Evolutionary conservation across 2,797 vertebrate species (phyloP), one percentile per base, ranked within the genome.

Genomic region (Enteromius anoplus): DNA sequence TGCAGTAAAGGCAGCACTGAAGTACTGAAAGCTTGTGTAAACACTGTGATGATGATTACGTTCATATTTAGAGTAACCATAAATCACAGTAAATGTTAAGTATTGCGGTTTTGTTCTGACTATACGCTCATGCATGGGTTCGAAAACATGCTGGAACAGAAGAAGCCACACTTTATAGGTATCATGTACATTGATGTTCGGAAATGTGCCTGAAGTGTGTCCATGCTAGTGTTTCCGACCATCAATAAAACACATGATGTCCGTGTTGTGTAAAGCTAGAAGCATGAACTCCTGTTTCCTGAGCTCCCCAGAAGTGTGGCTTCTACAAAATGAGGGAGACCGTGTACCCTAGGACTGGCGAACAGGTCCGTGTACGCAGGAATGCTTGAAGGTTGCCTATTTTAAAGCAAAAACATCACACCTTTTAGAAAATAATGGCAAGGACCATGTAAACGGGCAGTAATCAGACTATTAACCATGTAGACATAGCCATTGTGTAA

Each of bases 381-480:
- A 19, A 64, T 26, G 37, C 75, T 62, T 77, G 75, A 64, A 77
- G 75, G 19, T 49, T 75, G 32, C 55, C 40, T 77, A 77, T 77
- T 77, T 77, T 62, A 66, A 78, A 78, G 60, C 26, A 78, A 34
- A 78, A 78, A 78, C 60, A 78, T 65, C 10, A 49, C 15, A 49
- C 29, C 76, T 49, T 29, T 65, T 65, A 78, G 37, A 11, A 66
- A 78, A 45, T 47, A 64, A 32, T 32, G 26, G 19, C 60, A 78
- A 29, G 14, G 3, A 75, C 42, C 40, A 64, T 77, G 42, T 65
- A 47, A 65, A 47, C 3, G 17, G n/a, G 23, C 2, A 49, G 26
- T 15, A 65, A 49, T 47, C 42, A 9, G 5, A 32, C 1, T n/a
- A 14, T 34, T n/a, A 66, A 65, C 6, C 40, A 78, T 66, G 75